These are phyloP conservation scores for Cordylochernes scorpioides DNA, from an alignment of 2,888 invertebrate species.

Conservation along the genomic window DNA sequence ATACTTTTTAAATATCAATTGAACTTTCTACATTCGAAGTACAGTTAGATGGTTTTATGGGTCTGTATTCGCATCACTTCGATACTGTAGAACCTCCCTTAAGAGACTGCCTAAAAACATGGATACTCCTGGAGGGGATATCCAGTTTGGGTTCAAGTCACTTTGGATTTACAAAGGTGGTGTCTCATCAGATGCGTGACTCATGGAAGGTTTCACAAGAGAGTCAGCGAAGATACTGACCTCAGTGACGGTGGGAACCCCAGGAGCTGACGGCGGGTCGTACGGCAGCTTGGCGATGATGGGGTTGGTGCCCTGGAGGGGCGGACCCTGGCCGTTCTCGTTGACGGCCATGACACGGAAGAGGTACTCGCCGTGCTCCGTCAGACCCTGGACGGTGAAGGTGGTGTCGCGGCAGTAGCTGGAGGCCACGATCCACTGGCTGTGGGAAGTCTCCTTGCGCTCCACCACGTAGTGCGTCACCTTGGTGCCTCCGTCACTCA, in stretches of 20 bases:
- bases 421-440: constrained; percentile 27
- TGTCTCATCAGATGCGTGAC: too few relatives aligned
- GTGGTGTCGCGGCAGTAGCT: constrained; percentile 33
- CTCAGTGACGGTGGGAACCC: constrained; percentile 64
- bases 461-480: constrained; percentile 88
- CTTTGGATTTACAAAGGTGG: too few relatives aligned
- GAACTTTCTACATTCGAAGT: too few relatives aligned
- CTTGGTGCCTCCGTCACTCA: constrained; percentile 65
- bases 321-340: constrained; percentile 60
- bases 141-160: too few relatives aligned
- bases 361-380: constrained; percentile 84
- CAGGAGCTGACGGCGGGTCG: constrained; percentile 70
- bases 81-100: too few relatives aligned
- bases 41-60: too few relatives aligned
- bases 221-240: too few relatives aligned
- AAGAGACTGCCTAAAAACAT: too few relatives aligned
- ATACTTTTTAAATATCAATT: too few relatives aligned
- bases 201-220: too few relatives aligned
- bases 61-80: too few relatives aligned
- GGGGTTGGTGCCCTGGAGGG: constrained; percentile 61
- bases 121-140: too few relatives aligned
- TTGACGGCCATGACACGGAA: constrained; percentile 93
- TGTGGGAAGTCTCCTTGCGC: constrained; percentile 56
- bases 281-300: constrained; percentile 63
- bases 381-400: constrained; percentile 72